A percentile compares a stretch with the other conserved stretches of the same genome.
These are phyloP conservation scores for Scelioninae gen. 1 DNA, from an alignment of 2,888 invertebrate genomes.

Conservation along the genomic window DNA sequence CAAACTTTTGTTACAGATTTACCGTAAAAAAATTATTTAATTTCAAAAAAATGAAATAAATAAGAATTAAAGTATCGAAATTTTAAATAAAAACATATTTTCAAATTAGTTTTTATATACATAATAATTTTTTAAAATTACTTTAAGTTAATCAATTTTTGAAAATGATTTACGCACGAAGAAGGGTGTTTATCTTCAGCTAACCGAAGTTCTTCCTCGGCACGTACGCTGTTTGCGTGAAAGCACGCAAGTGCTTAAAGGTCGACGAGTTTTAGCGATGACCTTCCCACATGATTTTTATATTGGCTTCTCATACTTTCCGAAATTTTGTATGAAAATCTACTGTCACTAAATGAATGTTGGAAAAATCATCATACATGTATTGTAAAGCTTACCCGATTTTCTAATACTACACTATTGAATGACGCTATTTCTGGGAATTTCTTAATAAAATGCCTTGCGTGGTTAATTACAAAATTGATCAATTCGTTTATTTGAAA, in stretches of 20 bases:
- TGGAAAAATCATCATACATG: slow-evolving; percentile 29
- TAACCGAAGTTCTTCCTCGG: slow-evolving; percentile 46
- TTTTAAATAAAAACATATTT: no score
- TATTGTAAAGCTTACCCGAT: slow-evolving; percentile 49
- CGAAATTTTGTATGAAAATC: slow-evolving; percentile 19
- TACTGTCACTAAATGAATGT: slow-evolving; percentile 8
- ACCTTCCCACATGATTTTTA: slow-evolving; percentile 60
- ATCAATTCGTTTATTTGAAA: background rate
- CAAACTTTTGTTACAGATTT: no score
- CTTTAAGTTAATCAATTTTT: no score
- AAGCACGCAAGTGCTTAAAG: slow-evolving; percentile 59
- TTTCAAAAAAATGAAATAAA: no score
- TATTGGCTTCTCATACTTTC: background rate
- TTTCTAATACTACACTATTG: slow-evolving; percentile 60
- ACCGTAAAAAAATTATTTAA: no score
- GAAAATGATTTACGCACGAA: slow-evolving; percentile 38
- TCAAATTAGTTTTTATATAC: no score
- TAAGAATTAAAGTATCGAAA: no score
- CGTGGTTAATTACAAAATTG: slow-evolving; percentile 2
- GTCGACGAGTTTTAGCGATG: slow-evolving; percentile 53
- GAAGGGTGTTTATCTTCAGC: slow-evolving; percentile 19
- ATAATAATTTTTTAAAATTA: no score
- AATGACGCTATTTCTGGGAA: slow-evolving; percentile 21
- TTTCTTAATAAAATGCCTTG: slow-evolving; percentile 45
- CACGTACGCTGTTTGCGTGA: slow-evolving; percentile 40